A percentile compares a stretch with the other conserved stretches of the same genome.
Conservation (phyloP, 2,113 vertebrate species). For the Gallinago undulata region DNA sequence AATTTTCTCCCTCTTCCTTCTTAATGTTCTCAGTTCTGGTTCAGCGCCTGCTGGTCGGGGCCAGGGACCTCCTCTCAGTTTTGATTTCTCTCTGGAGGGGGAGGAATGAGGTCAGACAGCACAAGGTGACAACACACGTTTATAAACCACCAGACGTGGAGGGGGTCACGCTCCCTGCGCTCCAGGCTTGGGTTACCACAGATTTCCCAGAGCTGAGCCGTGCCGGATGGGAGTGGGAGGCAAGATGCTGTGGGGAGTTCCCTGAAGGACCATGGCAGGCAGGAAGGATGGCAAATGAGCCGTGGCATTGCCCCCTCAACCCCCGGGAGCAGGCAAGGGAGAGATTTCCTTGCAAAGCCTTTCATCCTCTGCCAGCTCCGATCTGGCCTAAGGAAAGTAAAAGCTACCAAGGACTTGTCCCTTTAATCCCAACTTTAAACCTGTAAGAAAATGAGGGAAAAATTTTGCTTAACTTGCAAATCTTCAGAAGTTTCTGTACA, state of each 20-base stretch:
- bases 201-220: not conserved
- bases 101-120: not conserved
- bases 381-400: not conserved
- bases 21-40: not conserved
- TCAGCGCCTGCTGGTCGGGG: not conserved
- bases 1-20: not conserved
- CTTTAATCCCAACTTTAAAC: conserved; percentile 6
- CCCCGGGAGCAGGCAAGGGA: not conserved
- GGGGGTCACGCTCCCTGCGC: accelerated
- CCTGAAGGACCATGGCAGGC: not conserved
- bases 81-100: not conserved
- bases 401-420: not conserved
- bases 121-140: not conserved
- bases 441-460: not conserved
- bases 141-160: not conserved
- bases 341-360: not conserved
- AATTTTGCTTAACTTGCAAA: not conserved
- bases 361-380: conserved; percentile 2
- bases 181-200: accelerated
- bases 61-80: not conserved
- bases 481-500: not conserved
- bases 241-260: not conserved
- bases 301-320: not conserved
- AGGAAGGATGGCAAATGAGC: not conserved
- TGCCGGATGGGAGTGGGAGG: not conserved